Conservation (phyloP, 1,140 invertebrate genomes). For the Daktulosphaira vitifoliae region DNA sequence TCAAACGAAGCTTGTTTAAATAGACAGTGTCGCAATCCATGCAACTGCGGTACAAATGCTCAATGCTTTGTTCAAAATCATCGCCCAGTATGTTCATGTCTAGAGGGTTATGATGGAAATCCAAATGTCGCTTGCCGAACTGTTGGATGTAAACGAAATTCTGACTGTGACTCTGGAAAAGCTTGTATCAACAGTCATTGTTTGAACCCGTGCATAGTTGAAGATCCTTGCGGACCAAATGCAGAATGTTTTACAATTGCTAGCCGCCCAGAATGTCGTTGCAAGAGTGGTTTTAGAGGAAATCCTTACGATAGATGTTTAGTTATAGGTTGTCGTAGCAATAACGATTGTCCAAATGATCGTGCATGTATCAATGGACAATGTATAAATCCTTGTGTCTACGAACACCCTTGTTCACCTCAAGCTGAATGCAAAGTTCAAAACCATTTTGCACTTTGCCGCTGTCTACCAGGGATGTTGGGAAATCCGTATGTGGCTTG, state of each 20-base stretch:
- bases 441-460: conserved; percentile 73
- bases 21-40: conserved; percentile 73
- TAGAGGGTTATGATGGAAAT: conserved; percentile 72
- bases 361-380: conserved; percentile 75
- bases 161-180: conserved; percentile 68
- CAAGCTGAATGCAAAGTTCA: conserved; percentile 68
- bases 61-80: conserved; percentile 74
- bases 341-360: conserved; percentile 77
- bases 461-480: conserved; percentile 58
- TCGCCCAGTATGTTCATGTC: conserved; percentile 74
- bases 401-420: conserved; percentile 65
- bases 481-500: conserved; percentile 79
- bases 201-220: conserved; percentile 68
- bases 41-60: conserved; percentile 76
- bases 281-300: conserved; percentile 67
- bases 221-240: conserved; percentile 70
- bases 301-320: conserved; percentile 67
- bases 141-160: conserved; percentile 66
- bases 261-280: conserved; percentile 68
- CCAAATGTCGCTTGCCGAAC: conserved; percentile 67
- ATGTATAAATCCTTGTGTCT: conserved; percentile 76
- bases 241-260: conserved; percentile 70
- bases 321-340: conserved; percentile 75
- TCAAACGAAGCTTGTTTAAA: conserved; percentile 72
- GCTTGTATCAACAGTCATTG: conserved; percentile 77